These are phyloP conservation scores for Biston betularia DNA, from an alignment of 2,888 invertebrate genomes.

Conservation along the genomic window DNA sequence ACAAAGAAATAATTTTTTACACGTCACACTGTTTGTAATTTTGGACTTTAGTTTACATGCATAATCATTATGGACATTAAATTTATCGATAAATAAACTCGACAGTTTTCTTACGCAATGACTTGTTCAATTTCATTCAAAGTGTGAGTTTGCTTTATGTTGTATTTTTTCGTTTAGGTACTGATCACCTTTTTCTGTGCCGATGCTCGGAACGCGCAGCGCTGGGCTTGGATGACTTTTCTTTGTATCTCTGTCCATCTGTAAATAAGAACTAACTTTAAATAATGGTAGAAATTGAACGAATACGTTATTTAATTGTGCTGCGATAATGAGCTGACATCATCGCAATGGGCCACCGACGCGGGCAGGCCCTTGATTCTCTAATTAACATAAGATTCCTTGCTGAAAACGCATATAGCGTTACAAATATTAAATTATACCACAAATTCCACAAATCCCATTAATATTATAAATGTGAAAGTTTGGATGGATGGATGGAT, in stretches of 20 bases:
- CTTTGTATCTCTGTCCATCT: constrained; percentile 76
- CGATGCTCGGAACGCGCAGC: constrained; percentile 76
- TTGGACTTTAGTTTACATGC: constrained; percentile 8
- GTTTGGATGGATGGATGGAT: too few species aligned
- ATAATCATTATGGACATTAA: constrained; percentile 8
- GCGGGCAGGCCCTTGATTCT: too few species aligned
- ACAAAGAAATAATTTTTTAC: neutral
- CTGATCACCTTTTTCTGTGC: constrained; percentile 71
- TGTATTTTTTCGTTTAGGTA: neutral
- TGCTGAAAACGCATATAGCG: too few species aligned
- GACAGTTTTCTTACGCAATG: neutral
- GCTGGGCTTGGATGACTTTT: constrained; percentile 70
- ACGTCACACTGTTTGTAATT: neutral
- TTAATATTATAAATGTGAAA: too few species aligned
- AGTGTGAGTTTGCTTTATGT: constrained; percentile 23
- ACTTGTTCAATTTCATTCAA: constrained; percentile 19
- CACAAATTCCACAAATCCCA: too few species aligned
- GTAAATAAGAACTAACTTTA: constrained; percentile 44
- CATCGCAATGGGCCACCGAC: too few species aligned
- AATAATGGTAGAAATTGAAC: neutral
- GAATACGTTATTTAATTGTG: too few species aligned
- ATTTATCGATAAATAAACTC: constrained; percentile 12
- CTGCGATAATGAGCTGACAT: too few species aligned
- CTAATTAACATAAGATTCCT: too few species aligned
- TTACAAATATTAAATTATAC: too few species aligned